phyloP scores from a whole-genome alignment of 2,797 vertebrate genomes.

The Catostomus latipinnis region DNA sequence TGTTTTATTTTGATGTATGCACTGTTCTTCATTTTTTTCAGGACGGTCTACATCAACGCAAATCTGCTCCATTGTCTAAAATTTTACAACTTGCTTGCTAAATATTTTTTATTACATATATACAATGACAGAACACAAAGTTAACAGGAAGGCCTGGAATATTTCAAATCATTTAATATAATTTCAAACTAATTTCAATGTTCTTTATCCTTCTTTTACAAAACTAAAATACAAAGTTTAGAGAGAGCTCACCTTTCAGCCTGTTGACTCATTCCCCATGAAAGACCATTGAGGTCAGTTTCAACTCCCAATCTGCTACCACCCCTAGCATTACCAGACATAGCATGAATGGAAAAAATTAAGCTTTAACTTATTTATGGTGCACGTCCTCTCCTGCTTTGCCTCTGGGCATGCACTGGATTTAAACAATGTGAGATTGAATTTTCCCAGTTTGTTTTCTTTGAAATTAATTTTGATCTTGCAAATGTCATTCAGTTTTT shows the following conservation, averaged over 20 bases:
- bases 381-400: slow-evolving; percentile 54
- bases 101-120: neutral
- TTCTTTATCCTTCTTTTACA: neutral
- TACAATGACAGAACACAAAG: neutral
- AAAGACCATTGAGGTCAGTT: slow-evolving; percentile 17
- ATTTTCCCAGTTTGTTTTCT: slow-evolving; percentile 45
- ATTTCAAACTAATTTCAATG: neutral
- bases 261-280: slow-evolving; percentile 29
- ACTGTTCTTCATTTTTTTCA: slow-evolving; percentile 60
- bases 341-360: slow-evolving; percentile 51
- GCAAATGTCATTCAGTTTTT: slow-evolving; percentile 33
- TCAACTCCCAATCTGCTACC: slow-evolving; percentile 1
- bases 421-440: slow-evolving; percentile 49
- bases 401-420: slow-evolving; percentile 45
- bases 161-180: neutral
- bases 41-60: slow-evolving; percentile 28
- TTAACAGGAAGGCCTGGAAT: neutral
- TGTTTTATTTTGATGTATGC: slow-evolving; percentile 12
- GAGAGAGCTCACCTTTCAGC: slow-evolving; percentile 49
- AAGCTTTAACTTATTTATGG: slow-evolving; percentile 58
- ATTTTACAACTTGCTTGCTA: neutral
- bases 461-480: slow-evolving; percentile 41
- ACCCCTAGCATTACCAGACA: slow-evolving; percentile 9
- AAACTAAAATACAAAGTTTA: slow-evolving; percentile 2
- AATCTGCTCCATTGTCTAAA: slow-evolving; percentile 49